phyloP scores from a whole-genome alignment of 2,113 vertebrate species.

The Rhagologus leucostigma region DNA sequence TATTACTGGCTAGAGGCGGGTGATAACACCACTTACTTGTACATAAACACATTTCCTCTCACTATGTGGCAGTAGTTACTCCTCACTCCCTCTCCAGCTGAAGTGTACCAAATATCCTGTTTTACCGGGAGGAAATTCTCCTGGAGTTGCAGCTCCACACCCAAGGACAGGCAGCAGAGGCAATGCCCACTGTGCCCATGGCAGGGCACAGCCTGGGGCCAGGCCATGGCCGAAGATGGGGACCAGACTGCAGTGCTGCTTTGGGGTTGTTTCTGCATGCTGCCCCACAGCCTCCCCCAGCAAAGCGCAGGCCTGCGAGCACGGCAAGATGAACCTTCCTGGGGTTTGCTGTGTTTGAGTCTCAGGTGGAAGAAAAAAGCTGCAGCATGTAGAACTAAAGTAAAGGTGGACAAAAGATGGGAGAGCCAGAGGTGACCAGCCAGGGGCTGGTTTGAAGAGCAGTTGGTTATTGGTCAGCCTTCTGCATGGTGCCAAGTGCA shows the following conservation, averaged over 20 bases:
- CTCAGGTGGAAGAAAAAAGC: not conserved
- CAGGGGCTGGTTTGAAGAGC: not conserved
- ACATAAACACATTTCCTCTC: not conserved
- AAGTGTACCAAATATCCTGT: not conserved
- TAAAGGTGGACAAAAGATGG: not conserved
- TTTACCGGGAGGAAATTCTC: not conserved
- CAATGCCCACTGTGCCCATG: rapidly evolving
- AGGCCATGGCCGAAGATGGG: too few relatives aligned
- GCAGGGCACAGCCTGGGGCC: not conserved
- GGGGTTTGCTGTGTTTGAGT: not conserved
- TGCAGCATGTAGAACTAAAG: not conserved
- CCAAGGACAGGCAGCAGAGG: not conserved
- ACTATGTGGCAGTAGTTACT: rapidly evolving
- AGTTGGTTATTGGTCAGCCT: rapidly evolving
- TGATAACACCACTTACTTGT: rapidly evolving
- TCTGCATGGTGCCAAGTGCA: not conserved
- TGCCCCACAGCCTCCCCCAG: not conserved
- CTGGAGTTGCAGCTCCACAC: rapidly evolving
- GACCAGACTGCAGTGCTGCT: rapidly evolving
- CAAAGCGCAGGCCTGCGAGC: not conserved
- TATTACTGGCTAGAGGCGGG: not conserved
- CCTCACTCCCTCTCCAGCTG: not conserved
- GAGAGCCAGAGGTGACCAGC: not conserved
- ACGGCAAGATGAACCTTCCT: not conserved
- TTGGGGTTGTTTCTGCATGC: not conserved